Base-by-base conservation (phyloP, 2,113 vertebrate species). In the Gnathonemus echidnorhynchus region DNA sequence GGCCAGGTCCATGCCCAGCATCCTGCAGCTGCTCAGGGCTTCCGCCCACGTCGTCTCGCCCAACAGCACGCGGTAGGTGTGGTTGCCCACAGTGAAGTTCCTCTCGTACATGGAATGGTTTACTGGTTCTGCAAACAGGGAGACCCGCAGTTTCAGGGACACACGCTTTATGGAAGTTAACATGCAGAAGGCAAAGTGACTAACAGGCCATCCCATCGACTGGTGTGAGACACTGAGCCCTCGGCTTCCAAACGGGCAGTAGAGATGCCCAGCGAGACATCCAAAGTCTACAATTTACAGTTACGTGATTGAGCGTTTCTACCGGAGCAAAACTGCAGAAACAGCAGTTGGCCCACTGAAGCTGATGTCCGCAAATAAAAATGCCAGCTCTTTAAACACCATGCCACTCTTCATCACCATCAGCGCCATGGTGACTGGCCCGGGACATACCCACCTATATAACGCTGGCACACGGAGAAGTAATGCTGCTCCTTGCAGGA, bases 1-100 rank as follows among this genome's bases (percentile, higher is more conserved):
- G 24, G 96, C 97, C 91, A 99, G 94, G 2, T 95, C 93, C 97
- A 99, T 98, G 27, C 91, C 88, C 0, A 93, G 89, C 2, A 13
- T 91, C 31, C 89, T 92, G 93, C 98, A 99, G 53, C 94, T 94
- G 89, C 90, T 90, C 66, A 95, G 46, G 11, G 88, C 58, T 42
- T 74, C 88, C 0, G 5, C 7, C 88, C 88, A 88, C 2, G 62
- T 74, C 88, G 35, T 46, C n/a, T 48, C 27, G 19, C 56, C 88
- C 39, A 70, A 42, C 62, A 70, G 21, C 15, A 99, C 77, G 93
- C 94, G 95, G 92, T 98, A 95, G 49, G 95, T 96, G 90, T 97
- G 95, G 92, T 96, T 94, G 49, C 93, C 94, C 91, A 96, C 96
- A 1, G 21, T 89, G 31, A 97, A 15, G 0, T 95, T 93, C 87